Evolutionary conservation across 2,888 invertebrate species (phyloP), one percentile per base, ranked within the genome.

Genomic region (Mystacides longicornis): DNA sequence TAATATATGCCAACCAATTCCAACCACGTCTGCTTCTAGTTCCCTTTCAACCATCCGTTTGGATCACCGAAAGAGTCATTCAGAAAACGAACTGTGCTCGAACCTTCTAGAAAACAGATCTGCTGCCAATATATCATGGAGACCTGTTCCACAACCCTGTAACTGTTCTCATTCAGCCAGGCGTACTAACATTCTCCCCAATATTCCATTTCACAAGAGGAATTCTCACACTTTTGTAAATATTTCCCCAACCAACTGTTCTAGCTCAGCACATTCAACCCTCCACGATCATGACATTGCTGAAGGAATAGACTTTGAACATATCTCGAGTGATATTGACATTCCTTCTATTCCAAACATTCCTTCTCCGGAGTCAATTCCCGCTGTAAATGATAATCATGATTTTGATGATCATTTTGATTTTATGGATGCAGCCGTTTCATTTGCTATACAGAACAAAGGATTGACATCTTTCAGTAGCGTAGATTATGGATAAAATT

Each of bases 401-500:
- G 54, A 55, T 51, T 63, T 64, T 54, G 63, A 62, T 16, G 67
- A 65, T 64, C 71, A 75, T 61, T 74, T 70, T 67, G 83, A 85
- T 65, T 83, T 86, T 65, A 69, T 87, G 62, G 83, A 85, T 70
- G 77, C 83, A 50, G 87, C 87, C n/a, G 84, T 87, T n/a, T 77
- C 82, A 45, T 83, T 81, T 64, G 87, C 87, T 27, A 87, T 87
- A 61, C 81, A 84, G 66, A 84, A 83, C 67, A 86, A 86, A 69
- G 87, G 87, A 23, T 71, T 87, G 37, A 82, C 58, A n/a, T 52
- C 58, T 16, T 58, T 58, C 33, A 51, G 50, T n/a, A 52, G 55
- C 22, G 54, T 58, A 18, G 58, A 58, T 49, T 58, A 58, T 21
- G 58, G 58, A n/a, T 58, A 58, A 37, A 45, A 14, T 43, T 43